Percentiles rank a stretch among this genome's conserved stretches.
Evolutionary conservation across 1,140 invertebrate species (phyloP).

Genomic region (Drosophila pruinosa): DNA sequence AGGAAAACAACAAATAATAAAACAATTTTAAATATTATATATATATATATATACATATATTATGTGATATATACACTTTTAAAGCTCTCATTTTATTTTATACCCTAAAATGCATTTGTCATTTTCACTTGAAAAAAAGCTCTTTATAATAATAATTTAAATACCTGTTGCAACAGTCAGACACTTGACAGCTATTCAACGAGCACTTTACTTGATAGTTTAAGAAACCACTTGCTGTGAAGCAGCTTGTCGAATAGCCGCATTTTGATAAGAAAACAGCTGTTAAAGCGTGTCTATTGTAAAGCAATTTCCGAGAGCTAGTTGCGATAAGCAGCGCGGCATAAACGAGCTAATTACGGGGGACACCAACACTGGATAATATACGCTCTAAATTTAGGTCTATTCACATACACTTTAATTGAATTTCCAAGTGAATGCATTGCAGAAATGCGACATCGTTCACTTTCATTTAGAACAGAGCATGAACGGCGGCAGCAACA

Average conservation of each 20-base stretch:
- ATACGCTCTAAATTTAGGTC: conserved; percentile 38
- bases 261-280: background rate
- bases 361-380: background rate
- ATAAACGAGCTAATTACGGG: conserved; percentile 13
- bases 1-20: no score
- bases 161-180: background rate
- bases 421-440: conserved; percentile 14
- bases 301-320: background rate
- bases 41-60: no score
- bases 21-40: no score
- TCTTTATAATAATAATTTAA: no score
- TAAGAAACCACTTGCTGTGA: background rate
- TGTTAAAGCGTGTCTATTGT: background rate
- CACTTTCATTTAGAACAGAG: conserved; percentile 6
- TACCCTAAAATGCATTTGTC: background rate
- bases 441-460: conserved; percentile 4
- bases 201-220: background rate
- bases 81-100: no score
- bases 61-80: no score
- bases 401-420: conserved; percentile 33
- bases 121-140: background rate
- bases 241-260: background rate
- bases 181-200: background rate
- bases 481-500: background rate
- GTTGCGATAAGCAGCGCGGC: background rate